Evolutionary conservation across 2,113 vertebrate species (phyloP), one percentile per base, ranked within the genome.

Genomic region (Mus spicilegus): DNA sequence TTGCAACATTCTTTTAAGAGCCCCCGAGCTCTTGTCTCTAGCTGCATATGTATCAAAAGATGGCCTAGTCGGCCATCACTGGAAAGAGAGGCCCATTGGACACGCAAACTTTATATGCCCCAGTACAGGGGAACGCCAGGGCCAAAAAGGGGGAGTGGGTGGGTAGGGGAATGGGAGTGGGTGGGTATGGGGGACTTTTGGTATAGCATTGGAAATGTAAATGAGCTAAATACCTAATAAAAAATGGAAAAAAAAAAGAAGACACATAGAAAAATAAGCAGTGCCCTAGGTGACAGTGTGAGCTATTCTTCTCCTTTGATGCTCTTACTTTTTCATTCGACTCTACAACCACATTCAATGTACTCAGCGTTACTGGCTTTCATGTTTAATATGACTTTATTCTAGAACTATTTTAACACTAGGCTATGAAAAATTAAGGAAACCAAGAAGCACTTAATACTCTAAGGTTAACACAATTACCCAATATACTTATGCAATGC

Each of bases 1-100:
- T 75, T 14, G 65, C 56, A 95, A 87, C 39, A 11, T 69, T 94
- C 89, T 72, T 78, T 70, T 80, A 87, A 93, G 24, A 92, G 2
- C 2, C 10, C n/a, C n/a, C n/a, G n/a, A n/a, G n/a, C n/a, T n/a
- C n/a, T n/a, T n/a, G n/a, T n/a, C n/a, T n/a, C n/a, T n/a, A n/a
- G n/a, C n/a, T n/a, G n/a, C n/a, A n/a, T n/a, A n/a, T n/a, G n/a
- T n/a, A n/a, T n/a, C n/a, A n/a, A n/a, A n/a, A n/a, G n/a, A n/a
- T n/a, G n/a, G n/a, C n/a, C n/a, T n/a, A n/a, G n/a, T n/a, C n/a
- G n/a, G n/a, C n/a, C n/a, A n/a, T n/a, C n/a, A n/a, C n/a, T n/a
- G n/a, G n/a, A n/a, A n/a, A n/a, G n/a, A n/a, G n/a, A n/a, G n/a
- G n/a, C n/a, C n/a, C n/a, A n/a, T n/a, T n/a, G n/a, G n/a, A n/a